Base-by-base conservation (phyloP, 2,888 invertebrate species). In the Argyresthia goedartella region DNA sequence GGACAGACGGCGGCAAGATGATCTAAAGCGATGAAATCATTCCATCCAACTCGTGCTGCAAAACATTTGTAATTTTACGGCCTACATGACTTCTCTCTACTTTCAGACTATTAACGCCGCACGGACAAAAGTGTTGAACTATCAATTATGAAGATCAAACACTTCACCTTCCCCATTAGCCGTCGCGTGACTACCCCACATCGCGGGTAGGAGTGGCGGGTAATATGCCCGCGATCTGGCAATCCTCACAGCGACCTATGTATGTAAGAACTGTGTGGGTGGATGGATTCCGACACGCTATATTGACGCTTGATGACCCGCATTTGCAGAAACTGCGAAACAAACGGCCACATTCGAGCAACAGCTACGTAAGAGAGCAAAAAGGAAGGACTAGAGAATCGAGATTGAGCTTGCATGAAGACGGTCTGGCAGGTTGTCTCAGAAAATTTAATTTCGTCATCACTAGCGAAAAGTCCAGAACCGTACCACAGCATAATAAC, bases 201-300 rank as follows among this genome's bases (percentile, higher is more conserved):
- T 48, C n/a, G 15, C 25, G 4, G n/a, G 14, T 52, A 57, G 54
- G 56, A 56, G 62, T 60, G 60, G 60, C 55, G 56, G 60, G 62
- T 69, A 81, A 73, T 65, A 89, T 90, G 90, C 84, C 84, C 61
- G 84, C 80, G 57, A 88, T 89, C 69, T 90, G 90, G 90, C 89
- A 90, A 69, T 86, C 90, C 59, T 89, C 90, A 56, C 88, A 88
- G 72, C 81, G 88, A 57, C 90, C 90, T 65, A 77, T 90, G 72
- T 89, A 89, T 72, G 81, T 90, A 57, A 84, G 87, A 63, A 89
- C 90, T 47, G 88, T 90, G 51, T 95, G 94, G 94, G 89, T 91
- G 54, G 89, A 92, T 66, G 92, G 92, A 15, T 89, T 90, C 60
- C 88, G 92, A 58, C 91, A 91, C 79, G 92, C 92, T 14, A 88